Conservation (phyloP, 2,888 invertebrate species). For the Drosophila testacea region DNA sequence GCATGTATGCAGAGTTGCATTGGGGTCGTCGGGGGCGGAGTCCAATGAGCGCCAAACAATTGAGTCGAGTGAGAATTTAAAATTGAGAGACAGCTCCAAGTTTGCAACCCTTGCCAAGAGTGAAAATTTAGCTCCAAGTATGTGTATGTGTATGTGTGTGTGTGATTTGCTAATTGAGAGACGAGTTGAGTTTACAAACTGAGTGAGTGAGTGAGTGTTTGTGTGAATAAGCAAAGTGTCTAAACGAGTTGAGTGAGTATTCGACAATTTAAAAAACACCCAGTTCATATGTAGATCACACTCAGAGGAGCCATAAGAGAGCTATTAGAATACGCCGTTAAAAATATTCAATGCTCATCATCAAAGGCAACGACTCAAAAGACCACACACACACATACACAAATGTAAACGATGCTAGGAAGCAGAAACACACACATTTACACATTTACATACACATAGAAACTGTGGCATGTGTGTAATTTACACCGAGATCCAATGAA, state of each 20-base stretch:
- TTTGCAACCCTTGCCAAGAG: constrained; percentile 53
- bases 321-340: constrained; percentile 29
- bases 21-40: constrained; percentile 64
- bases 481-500: constrained; percentile 57
- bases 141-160: constrained; percentile 18
- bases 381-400: constrained; percentile 26
- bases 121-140: constrained; percentile 22
- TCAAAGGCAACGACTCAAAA: constrained; percentile 47
- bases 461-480: constrained; percentile 45
- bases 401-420: constrained; percentile 43
- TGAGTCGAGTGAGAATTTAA: constrained; percentile 55
- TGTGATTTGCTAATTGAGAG: constrained; percentile 78
- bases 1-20: constrained; percentile 23
- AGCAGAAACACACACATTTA: constrained; percentile 2
- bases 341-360: constrained; percentile 46
- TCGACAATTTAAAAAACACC: constrained; percentile 47
- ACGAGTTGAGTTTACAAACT: constrained; percentile 29
- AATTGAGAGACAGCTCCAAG: constrained; percentile 49
- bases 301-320: constrained; percentile 16
- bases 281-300: constrained; percentile 46
- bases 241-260: constrained; percentile 43
- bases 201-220: background rate
- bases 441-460: constrained; percentile 1
- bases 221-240: constrained; percentile 8
- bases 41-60: constrained; percentile 46